Conservation (phyloP, 2,888 invertebrate genomes). For the Mamestra brassicae region DNA sequence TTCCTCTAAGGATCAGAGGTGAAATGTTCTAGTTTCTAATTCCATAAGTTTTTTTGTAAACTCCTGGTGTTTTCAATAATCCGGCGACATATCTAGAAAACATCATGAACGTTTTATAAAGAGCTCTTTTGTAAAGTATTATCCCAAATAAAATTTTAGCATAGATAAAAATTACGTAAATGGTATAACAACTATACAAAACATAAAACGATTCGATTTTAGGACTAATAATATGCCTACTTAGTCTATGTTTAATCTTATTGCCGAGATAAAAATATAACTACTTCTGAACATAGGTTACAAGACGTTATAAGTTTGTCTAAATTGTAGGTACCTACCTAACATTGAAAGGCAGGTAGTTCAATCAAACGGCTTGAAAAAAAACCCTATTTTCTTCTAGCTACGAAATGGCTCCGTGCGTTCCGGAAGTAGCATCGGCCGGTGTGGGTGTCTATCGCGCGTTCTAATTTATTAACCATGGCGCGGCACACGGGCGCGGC, state of each 20-base stretch:
- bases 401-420: conserved; percentile 10
- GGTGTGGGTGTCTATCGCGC: conserved; percentile 13
- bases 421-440: conserved; percentile 43
- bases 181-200: conserved; percentile 30
- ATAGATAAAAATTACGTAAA: conserved; percentile 5
- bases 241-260: conserved; percentile 38
- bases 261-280: conserved; percentile 34
- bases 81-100: background rate
- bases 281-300: conserved; percentile 32
- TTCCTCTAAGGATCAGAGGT: background rate
- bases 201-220: conserved; percentile 25
- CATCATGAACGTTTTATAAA: background rate
- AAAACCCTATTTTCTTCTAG: conserved; percentile 23
- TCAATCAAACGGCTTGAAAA: conserved; percentile 1
- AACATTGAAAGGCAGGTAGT: conserved; percentile 14
- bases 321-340: background rate
- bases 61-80: background rate
- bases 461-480: conserved; percentile 55
- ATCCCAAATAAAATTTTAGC: background rate
- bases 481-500: conserved; percentile 25
- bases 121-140: background rate
- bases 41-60: background rate
- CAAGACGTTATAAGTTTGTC: conserved; percentile 22
- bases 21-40: background rate
- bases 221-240: conserved; percentile 26